These are phyloP conservation scores for Cydia fagiglandana DNA, from an alignment of 1,140 invertebrate species.

Conservation along the genomic window DNA sequence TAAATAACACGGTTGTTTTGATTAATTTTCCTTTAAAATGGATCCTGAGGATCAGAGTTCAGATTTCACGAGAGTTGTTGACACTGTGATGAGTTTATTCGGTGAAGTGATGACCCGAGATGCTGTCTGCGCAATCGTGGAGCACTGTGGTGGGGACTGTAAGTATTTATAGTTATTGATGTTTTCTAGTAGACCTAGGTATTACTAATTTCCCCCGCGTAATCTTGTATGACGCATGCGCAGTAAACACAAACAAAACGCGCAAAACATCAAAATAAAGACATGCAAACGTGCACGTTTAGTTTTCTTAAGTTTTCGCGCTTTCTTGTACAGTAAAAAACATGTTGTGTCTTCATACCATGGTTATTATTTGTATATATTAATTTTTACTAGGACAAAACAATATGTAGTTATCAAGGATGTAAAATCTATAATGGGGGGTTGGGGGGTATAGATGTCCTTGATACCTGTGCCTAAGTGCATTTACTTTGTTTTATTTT, in stretches of 20 bases:
- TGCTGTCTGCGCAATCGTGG: conserved; percentile 53
- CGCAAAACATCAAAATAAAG: conserved; percentile 20
- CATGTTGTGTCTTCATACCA: neutral
- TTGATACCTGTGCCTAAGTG: neutral
- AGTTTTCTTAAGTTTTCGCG: neutral
- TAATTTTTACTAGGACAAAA: neutral
- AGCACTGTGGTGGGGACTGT: conserved; percentile 62
- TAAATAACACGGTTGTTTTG: neutral
- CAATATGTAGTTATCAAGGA: neutral
- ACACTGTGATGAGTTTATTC: conserved; percentile 58
- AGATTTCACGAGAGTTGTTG: conserved; percentile 44
- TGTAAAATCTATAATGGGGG: conserved; percentile 1
- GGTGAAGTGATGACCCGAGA: conserved; percentile 55
- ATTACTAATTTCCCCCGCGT: neutral
- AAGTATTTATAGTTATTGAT: conserved; percentile 46
- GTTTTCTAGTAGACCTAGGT: neutral
- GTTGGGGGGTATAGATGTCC: neutral
- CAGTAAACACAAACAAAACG: conserved; percentile 21
- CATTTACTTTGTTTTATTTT: neutral
- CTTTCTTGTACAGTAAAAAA: neutral
- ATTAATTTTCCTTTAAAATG: neutral
- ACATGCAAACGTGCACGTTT: neutral
- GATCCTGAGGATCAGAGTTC: conserved; percentile 28
- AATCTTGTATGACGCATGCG: conserved; percentile 4
- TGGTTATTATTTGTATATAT: neutral